Percentiles rank a stretch among this genome's conserved stretches.
Conservation (phyloP, 1,140 invertebrate species). For the Platorchestia sp. region DNA sequence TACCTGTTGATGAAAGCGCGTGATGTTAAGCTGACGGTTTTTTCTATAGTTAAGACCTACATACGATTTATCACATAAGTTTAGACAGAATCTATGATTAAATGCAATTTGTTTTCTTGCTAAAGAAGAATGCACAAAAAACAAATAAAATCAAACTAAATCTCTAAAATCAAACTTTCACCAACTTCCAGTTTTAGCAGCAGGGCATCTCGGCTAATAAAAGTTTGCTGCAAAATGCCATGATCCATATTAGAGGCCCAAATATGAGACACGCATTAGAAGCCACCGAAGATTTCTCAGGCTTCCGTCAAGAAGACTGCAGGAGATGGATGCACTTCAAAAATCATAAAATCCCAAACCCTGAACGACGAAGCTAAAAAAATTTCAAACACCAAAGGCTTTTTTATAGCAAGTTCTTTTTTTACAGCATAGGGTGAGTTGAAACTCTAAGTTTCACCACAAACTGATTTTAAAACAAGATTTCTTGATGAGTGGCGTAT, state of each 20-base stretch:
- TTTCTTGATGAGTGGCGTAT: neutral
- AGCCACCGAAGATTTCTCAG: no score
- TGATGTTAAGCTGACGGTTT: neutral
- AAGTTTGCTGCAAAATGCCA: no score
- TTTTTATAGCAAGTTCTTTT: neutral
- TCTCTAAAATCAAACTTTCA: no score
- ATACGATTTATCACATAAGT: neutral
- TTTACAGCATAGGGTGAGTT: neutral
- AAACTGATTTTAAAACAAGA: neutral
- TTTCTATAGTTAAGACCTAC: neutral
- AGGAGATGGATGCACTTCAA: neutral
- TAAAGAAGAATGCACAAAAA: neutral
- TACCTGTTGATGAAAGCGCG: neutral
- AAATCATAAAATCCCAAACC: neutral
- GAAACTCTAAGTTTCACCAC: neutral
- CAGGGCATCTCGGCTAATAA: no score
- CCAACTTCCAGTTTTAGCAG: neutral
- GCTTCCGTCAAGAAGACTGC: no score
- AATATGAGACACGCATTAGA: no score
- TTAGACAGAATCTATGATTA: neutral
- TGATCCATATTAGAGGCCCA: no score
- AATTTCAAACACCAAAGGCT: neutral
- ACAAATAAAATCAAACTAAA: no score
- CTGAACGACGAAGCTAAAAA: neutral
- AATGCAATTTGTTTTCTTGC: neutral